Base-by-base conservation (phyloP, 2,113 vertebrate genomes). In the Hystrix cristata region DNA sequence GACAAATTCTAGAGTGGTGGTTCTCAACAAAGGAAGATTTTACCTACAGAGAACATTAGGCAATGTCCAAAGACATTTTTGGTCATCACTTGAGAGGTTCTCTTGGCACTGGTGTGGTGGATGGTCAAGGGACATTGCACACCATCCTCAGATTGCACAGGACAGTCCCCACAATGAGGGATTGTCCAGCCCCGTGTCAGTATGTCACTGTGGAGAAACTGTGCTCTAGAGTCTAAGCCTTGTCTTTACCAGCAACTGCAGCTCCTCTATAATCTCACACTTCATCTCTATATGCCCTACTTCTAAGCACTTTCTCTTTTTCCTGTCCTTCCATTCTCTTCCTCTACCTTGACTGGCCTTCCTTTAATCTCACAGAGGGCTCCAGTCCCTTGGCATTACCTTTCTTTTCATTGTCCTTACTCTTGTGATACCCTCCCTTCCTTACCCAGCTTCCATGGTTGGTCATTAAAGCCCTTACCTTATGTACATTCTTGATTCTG, bases 371-470 rank as follows among this genome's bases (percentile, higher is more conserved):
- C 14, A 34, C 60, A 29, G 74, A 89, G 65, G 15, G 34, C 27
- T 89, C n/a, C 29, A 94, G 43, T 46, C 53, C 74, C 55, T 67
- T 84, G 43, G 59, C 43, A 21, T 82, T 31, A n/a, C 23, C 59
- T 51, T 93, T 25, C 53, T 95, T 87, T 90, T 85, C 43, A 78
- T 94, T 97, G 91, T 94, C 88, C 83, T 87, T 60, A 76, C 46
- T 87, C 43, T 69, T 97, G 88, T 93, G 80, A 90, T 88, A 71
- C 65, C 55, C 55, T 89, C 65, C 51, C n/a, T 94, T 82, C 55
- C 72, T 92, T 74, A 67, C 31, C 46, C 48, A 85, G 62, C 23
- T 88, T 72, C 59, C 69, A 5, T 88, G 76, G 74, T 84, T 79
- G 95, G 1, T 92, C 91, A 85, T 74, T 55, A 31, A 65, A 88